Percentiles rank a stretch among this genome's conserved stretches.
These are phyloP conservation scores for Calcarius ornatus DNA, from an alignment of 2,113 vertebrate species.

Conservation along the genomic window DNA sequence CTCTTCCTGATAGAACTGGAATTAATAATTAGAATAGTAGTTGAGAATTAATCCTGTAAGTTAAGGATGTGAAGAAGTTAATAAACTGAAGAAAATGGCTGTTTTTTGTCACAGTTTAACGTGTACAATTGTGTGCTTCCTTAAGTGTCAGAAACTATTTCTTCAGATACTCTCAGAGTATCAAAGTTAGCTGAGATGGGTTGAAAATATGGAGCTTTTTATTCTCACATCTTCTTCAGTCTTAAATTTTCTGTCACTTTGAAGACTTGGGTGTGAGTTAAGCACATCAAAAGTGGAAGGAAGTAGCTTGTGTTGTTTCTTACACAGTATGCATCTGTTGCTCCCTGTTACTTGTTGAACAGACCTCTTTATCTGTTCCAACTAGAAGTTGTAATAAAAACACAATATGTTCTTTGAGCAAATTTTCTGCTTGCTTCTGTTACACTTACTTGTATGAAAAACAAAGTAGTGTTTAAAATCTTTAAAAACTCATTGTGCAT, in stretches of 20 bases:
- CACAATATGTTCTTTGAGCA: neutral
- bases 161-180: neutral
- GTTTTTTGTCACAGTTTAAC: neutral
- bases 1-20: neutral
- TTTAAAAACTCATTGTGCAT: neutral
- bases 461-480: neutral
- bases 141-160: neutral
- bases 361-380: neutral
- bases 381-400: neutral
- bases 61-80: neutral
- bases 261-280: neutral
- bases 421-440: neutral
- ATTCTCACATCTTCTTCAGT: neutral
- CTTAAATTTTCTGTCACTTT: neutral
- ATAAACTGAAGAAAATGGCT: neutral
- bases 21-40: neutral
- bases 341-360: neutral
- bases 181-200: neutral
- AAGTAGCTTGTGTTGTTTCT: neutral
- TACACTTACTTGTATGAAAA: neutral
- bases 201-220: neutral
- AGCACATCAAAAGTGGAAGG: neutral
- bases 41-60: neutral
- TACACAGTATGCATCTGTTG: neutral
- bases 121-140: neutral